Conservation (phyloP, 1,140 invertebrate genomes). For the Saccostrea cuccullata region DNA sequence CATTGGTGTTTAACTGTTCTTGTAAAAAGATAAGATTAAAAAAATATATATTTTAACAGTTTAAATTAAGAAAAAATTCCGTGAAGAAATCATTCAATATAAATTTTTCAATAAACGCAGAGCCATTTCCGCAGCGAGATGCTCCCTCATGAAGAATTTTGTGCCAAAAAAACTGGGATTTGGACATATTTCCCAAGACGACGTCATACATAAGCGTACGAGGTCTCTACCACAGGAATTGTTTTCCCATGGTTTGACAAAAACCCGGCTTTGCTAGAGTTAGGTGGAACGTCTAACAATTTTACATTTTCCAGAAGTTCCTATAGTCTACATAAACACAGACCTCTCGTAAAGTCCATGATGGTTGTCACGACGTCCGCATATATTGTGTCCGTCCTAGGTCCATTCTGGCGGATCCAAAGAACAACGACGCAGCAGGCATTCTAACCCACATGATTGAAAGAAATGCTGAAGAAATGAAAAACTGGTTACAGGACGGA, state of each 20-base stretch:
- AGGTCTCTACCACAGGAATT: neutral
- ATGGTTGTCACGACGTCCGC: conserved; percentile 26
- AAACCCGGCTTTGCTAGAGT: neutral
- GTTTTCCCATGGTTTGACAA: neutral
- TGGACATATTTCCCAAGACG: neutral
- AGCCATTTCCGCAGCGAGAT: neutral
- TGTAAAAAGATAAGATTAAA: neutral
- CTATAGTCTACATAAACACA: conserved; percentile 11
- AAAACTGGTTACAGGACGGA: neutral
- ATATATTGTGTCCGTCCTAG: no score
- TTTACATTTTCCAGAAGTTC: neutral
- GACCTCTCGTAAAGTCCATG: conserved; percentile 50
- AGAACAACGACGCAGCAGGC: neutral
- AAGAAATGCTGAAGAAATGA: conserved; percentile 39
- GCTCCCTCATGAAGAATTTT: neutral
- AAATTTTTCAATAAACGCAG: neutral
- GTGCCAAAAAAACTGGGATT: neutral
- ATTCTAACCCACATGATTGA: conserved; percentile 45
- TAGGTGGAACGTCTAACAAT: conserved; percentile 8
- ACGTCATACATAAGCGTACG: neutral
- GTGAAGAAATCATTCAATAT: neutral
- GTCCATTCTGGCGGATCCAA: neutral
- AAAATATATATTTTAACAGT: neutral
- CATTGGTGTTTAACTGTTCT: neutral
- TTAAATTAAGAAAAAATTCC: neutral